Percentiles rank a stretch among this genome's conserved stretches.
Evolutionary conservation across 37 sponge, comb jelly and placozoan genomes (phyloP).

Genomic region (Diacarnus erythraeanus): DNA sequence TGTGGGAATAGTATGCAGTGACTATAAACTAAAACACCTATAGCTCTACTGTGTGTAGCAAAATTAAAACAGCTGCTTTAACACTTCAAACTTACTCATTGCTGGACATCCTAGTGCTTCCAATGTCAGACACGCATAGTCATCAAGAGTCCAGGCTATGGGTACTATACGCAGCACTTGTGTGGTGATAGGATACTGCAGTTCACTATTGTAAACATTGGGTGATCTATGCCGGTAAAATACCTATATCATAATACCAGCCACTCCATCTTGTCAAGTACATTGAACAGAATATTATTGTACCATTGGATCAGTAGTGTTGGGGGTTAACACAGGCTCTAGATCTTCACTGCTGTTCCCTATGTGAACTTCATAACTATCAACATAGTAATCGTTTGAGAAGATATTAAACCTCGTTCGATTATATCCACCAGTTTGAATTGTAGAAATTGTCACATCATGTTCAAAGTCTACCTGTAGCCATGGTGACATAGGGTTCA

Average conservation of each 20-base stretch:
- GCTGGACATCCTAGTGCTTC: slow-evolving; percentile 22
- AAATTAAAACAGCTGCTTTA: no score
- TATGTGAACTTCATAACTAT: neutral
- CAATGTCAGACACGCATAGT: slow-evolving; percentile 14
- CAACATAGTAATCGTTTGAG: neutral
- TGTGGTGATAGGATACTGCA: slow-evolving; percentile 8
- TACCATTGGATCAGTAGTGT: neutral
- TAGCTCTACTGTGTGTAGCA: no score
- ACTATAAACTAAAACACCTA: no score
- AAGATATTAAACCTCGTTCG: no score
- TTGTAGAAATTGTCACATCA: neutral
- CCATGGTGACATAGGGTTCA: neutral
- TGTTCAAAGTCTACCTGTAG: neutral
- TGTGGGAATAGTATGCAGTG: neutral
- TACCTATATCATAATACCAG: neutral
- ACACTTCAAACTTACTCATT: neutral
- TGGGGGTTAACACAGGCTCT: neutral
- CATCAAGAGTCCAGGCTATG: neutral
- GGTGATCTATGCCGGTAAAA: neutral
- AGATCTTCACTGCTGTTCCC: neutral
- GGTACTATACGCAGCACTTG: slow-evolving; percentile 21
- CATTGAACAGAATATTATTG: neutral
- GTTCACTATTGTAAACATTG: neutral
- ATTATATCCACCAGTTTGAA: slow-evolving; percentile 10
- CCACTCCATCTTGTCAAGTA: neutral